Base-by-base conservation (phyloP, 2,113 vertebrate species). In the Shinisaurus crocodilurus region DNA sequence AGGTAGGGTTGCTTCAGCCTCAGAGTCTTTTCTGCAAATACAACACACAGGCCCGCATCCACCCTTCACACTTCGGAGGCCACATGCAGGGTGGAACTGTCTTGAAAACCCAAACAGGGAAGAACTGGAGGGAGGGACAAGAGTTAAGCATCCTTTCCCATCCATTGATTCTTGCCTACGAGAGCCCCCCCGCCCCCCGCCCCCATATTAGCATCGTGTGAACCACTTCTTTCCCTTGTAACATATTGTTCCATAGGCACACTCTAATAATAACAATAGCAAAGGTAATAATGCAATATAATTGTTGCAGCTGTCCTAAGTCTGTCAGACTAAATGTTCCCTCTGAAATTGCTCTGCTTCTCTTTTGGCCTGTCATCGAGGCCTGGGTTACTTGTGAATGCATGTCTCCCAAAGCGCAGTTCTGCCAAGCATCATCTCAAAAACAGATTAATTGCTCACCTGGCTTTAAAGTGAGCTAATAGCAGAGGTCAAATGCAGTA, bases 321-420 rank as follows among this genome's bases (percentile, higher is more conserved):
- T 40, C 34, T 90, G 8, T 69, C 29, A 12, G 25, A 45, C 90
- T 67, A 76, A 82, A 92, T 90, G 12, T 34, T 67, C 90, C 86
- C 90, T 86, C 60, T 13, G 54, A 27, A 34, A 48, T 15, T 74
- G 6, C 10, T 54, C 69, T 85, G 87, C 82, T 90, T 6, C 87
- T 37, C 69, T 79, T 81, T 43, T 3, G 70, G 85, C 13, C 1
- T 9, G 1, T 2, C 91, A 67, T 37, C 40, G 4, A 3, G 79
- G 79, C 75, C 75, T 88, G 90, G 45, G 54, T 90, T 84, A 82
- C 1, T 1, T 83, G 0, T 0, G 88, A 72, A 34, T 85, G 5
- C 72, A 13, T 48, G 3, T 89, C 69, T 90, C 82, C 81, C 81
- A 93, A 91, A 75, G 69, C 88, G 89, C 89, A 69, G 1, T 92